Percentiles rank a stretch among this genome's conserved stretches.
Conservation (phyloP, 2,113 vertebrate genomes). For the Cavia porcellus region DNA sequence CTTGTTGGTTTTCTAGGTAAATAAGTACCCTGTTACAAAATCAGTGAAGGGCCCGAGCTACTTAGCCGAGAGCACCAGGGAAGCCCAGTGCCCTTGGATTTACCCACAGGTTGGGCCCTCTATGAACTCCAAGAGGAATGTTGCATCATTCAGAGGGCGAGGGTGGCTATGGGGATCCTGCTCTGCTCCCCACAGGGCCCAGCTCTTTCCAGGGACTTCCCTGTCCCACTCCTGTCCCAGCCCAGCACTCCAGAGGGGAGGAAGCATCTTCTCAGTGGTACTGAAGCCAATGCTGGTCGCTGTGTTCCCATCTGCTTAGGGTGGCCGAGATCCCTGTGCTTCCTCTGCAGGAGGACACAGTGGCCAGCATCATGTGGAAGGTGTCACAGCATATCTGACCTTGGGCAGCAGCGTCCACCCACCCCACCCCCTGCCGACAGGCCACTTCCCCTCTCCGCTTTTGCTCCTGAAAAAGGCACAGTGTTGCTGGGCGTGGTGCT, state of each 20-base stretch:
- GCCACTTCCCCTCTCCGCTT: not conserved
- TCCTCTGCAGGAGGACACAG: not conserved
- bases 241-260: no score
- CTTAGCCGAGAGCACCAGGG: no score
- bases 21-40: constrained; percentile 15
- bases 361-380: not conserved
- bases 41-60: not conserved
- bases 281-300: not conserved
- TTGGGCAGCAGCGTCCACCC: no score
- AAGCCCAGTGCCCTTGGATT: not conserved
- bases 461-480: not conserved
- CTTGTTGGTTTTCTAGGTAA: not conserved
- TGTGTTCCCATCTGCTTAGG: no score
- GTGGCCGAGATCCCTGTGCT: not conserved
- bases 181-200: not conserved
- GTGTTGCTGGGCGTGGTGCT: not conserved
- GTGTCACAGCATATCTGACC: not conserved
- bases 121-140: rapidly evolving
- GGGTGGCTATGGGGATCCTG: no score
- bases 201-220: no score
- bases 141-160: not conserved
- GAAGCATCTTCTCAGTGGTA: not conserved
- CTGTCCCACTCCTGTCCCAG: not conserved
- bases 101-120: not conserved
- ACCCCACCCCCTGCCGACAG: not conserved